These are phyloP conservation scores for Lutjanus erythropterus DNA, from an alignment of 2,113 vertebrate genomes.

Conservation along the genomic window DNA sequence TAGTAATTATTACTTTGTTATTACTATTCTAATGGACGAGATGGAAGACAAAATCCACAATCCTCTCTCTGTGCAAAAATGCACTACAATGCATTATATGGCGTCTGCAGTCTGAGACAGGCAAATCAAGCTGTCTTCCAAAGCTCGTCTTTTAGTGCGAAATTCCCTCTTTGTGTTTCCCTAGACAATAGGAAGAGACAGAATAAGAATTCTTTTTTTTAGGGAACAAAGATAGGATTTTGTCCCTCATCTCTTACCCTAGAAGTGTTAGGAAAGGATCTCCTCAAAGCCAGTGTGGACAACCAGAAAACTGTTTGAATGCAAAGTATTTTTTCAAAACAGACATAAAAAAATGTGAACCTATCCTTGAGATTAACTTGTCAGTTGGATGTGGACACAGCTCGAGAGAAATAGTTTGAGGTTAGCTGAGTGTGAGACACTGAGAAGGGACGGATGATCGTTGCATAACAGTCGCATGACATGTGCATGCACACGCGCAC, in stretches of 20 bases:
- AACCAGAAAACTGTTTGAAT: not conserved
- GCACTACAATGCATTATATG: not conserved
- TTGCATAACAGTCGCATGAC: conserved; percentile 40
- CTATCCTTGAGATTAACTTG: not conserved
- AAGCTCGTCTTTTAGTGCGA: not conserved
- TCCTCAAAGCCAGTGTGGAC: not conserved
- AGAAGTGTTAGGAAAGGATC: not conserved
- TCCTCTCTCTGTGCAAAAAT: not conserved
- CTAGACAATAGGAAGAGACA: not conserved
- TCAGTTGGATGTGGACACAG: conserved; percentile 10
- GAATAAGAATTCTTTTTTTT: not conserved
- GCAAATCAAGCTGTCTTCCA: not conserved
- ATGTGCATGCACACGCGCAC: conserved; percentile 60
- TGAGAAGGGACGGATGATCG: conserved; percentile 18
- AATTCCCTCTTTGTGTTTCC: not conserved
- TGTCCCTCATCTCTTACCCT: not conserved
- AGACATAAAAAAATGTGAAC: not conserved
- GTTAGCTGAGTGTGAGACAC: conserved; percentile 22
- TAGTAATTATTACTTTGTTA: not conserved
- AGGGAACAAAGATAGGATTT: not conserved
- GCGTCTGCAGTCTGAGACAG: not conserved
- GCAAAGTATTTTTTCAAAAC: not conserved
- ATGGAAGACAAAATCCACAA: not conserved
- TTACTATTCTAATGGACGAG: not conserved
- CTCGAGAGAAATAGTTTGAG: conserved; percentile 2